A percentile compares a stretch with the other conserved stretches of the same genome.
Evolutionary conservation across 2,888 invertebrate species (phyloP).

Genomic region (Hylaea fasciaria): DNA sequence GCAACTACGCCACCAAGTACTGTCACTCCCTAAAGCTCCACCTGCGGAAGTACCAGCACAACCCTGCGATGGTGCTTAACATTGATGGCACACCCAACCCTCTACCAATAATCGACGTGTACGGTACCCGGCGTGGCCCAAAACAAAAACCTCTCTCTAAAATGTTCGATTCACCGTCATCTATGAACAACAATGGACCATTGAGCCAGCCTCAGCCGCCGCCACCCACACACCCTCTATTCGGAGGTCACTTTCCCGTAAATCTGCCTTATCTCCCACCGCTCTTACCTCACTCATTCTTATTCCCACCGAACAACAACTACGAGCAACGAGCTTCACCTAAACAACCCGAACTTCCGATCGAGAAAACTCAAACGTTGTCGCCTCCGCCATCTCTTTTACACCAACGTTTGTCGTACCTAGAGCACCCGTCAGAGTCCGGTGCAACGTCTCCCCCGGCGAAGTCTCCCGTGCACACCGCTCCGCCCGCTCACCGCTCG

Average conservation of each 20-base stretch:
- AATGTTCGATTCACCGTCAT: constrained; percentile 67
- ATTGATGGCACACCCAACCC: constrained; percentile 96
- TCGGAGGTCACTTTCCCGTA: constrained; percentile 76
- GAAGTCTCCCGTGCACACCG: constrained; percentile 64
- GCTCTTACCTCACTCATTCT: constrained; percentile 77
- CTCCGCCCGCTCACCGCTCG: constrained; percentile 56
- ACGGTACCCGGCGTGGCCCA: constrained; percentile 95
- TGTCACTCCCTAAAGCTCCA: constrained; percentile 98
- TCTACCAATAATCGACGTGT: constrained; percentile 94
- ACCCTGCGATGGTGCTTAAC: constrained; percentile 95
- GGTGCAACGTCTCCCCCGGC: constrained; percentile 54
- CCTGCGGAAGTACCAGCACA: constrained; percentile 95
- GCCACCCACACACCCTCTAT: constrained; percentile 70
- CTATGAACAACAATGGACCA: constrained; percentile 55
- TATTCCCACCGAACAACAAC: constrained; percentile 80
- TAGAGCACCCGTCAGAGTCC: constrained; percentile 56
- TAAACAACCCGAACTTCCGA: constrained; percentile 55
- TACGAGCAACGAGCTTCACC: constrained; percentile 70
- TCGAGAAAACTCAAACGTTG: constrained; percentile 57
- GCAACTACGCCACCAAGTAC: constrained; percentile 98
- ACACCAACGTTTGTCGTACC: constrained; percentile 71
- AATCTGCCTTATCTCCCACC: constrained; percentile 78
- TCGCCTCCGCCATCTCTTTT: constrained; percentile 70
- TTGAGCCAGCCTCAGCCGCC: constrained; percentile 56
- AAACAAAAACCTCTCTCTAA: constrained; percentile 84